Conservation (phyloP, 37 sponge, comb jelly and placozoan species). For the Spongilla lacustris region DNA sequence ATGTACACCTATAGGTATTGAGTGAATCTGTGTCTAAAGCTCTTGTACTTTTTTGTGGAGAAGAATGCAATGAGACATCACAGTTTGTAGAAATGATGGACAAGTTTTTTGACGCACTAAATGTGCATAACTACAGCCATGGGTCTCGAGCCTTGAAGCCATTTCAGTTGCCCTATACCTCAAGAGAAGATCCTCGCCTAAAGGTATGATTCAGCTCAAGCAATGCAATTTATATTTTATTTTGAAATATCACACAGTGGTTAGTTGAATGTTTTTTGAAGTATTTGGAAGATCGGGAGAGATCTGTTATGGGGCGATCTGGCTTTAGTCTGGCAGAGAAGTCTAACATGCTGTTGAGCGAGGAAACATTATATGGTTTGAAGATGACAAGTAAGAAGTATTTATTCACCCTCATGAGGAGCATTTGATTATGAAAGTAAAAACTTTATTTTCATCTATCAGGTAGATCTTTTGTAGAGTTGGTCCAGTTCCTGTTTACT, state of each 20-base stretch:
- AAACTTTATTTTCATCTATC: slow-evolving; percentile 2
- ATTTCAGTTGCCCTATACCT: slow-evolving; percentile 11
- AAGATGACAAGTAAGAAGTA: slow-evolving; percentile 11
- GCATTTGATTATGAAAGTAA: no score
- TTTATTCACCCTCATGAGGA: background rate
- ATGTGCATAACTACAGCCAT: slow-evolving; percentile 26
- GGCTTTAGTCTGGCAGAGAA: slow-evolving; percentile 5
- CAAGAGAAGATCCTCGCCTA: slow-evolving; percentile 6
- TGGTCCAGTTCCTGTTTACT: slow-evolving; percentile 26
- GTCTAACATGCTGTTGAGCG: slow-evolving; percentile 5
- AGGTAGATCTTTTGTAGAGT: slow-evolving; percentile 20
- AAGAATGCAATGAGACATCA: slow-evolving; percentile 27
- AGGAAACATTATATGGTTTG: slow-evolving; percentile 11
- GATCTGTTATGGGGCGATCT: background rate
- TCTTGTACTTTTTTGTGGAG: slow-evolving; percentile 9
- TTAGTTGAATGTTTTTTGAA: slow-evolving; percentile 20
- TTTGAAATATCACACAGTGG: slow-evolving; percentile 7
- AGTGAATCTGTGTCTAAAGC: slow-evolving; percentile 54
- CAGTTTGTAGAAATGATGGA: slow-evolving; percentile 32
- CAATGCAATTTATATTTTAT: background rate
- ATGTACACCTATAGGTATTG: slow-evolving; percentile 15
- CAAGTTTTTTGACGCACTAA: slow-evolving; percentile 38
- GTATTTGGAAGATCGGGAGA: slow-evolving; percentile 36
- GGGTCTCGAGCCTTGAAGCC: slow-evolving; percentile 2
- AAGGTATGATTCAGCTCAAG: background rate